Conservation (phyloP, 2,888 invertebrate genomes). For the Keiferia lycopersicella region DNA sequence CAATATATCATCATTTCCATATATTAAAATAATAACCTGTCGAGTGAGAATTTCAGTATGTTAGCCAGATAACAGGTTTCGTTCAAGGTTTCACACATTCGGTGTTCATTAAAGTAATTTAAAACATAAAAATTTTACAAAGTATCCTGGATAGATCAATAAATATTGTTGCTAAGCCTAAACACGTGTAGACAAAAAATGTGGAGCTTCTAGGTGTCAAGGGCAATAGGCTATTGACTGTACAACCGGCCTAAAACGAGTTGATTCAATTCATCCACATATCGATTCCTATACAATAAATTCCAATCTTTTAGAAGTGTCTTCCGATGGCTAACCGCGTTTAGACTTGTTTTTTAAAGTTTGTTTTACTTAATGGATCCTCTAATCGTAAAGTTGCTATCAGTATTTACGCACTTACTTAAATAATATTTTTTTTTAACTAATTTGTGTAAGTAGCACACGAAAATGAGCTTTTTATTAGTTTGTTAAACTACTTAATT, state of each 20-base stretch:
- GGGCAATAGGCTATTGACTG: neutral
- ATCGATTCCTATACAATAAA: neutral
- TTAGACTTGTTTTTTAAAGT: neutral
- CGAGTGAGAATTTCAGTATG: no score
- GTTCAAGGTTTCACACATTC: no score
- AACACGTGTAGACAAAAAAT: neutral
- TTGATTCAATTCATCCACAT: slow-evolving; percentile 1
- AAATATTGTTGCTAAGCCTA: no score
- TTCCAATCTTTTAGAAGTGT: neutral
- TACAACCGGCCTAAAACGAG: slow-evolving; percentile 1
- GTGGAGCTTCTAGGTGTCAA: neutral
- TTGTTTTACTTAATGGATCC: neutral
- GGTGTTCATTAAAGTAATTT: no score
- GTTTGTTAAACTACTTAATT: slow-evolving; percentile 5
- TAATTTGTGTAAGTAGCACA: slow-evolving; percentile 10
- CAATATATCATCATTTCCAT: no score
- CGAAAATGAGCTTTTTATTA: slow-evolving; percentile 15
- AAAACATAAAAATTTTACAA: no score
- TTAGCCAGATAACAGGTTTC: no score
- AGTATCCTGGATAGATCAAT: no score
- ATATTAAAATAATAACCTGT: no score
- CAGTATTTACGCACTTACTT: slow-evolving; percentile 5
- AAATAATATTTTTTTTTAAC: slow-evolving; percentile 7
- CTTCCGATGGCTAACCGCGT: neutral
- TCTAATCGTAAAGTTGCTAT: neutral